Evolutionary conservation across 2,113 vertebrate species (phyloP).

Genomic region (Lagopus muta): DNA sequence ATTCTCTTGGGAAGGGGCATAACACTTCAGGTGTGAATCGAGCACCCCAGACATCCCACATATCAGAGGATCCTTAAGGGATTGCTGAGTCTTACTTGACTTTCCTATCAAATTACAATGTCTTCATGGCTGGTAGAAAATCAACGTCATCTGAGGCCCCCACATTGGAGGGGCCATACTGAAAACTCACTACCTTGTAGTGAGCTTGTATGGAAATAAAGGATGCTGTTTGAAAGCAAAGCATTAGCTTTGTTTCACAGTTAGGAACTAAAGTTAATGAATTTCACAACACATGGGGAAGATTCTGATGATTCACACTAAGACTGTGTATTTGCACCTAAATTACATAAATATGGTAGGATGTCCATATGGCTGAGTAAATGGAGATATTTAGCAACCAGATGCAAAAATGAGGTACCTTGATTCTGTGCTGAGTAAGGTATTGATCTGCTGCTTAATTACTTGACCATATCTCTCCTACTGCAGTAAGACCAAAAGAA

Average conservation of each 20-base stretch:
- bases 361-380: not conserved
- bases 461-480: not conserved
- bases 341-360: slow-evolving; percentile 17
- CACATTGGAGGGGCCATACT: accelerated
- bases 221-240: not conserved
- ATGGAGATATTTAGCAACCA: not conserved
- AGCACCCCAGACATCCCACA: not conserved
- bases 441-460: not conserved
- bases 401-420: not conserved
- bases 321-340: slow-evolving; percentile 36
- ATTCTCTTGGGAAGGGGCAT: not conserved
- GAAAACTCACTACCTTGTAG: not conserved
- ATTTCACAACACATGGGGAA: not conserved
- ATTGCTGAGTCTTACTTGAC: not conserved
- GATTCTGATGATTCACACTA: slow-evolving; percentile 27
- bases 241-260: not conserved
- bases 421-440: not conserved
- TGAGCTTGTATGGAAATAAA: not conserved
- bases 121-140: not conserved
- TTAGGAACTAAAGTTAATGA: not conserved
- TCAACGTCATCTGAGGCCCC: not conserved
- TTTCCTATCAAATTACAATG: not conserved
- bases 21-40: not conserved
- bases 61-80: not conserved
- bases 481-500: not conserved